A percentile compares a stretch with the other conserved stretches of the same genome.
phyloP scores from a whole-genome alignment of 2,113 vertebrate species.

The Macquaria australasica region DNA sequence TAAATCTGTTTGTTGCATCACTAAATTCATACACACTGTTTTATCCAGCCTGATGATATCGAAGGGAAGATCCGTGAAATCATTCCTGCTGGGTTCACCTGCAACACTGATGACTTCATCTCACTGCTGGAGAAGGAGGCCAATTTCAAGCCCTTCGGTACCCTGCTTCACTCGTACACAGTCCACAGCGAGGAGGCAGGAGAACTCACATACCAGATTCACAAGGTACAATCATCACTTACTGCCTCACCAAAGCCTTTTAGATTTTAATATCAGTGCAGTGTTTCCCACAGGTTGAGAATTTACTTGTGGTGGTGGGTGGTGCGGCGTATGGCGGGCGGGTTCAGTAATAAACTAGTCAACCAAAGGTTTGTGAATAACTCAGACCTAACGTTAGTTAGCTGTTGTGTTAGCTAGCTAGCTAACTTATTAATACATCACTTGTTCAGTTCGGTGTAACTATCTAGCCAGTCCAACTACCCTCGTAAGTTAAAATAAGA shows the following conservation, averaged over 20 bases:
- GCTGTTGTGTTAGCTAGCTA: too few species aligned
- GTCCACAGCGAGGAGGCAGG: slow-evolving; percentile 93
- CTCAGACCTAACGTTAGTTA: too few species aligned
- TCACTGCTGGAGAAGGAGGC: slow-evolving; percentile 95
- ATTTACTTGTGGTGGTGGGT: too few species aligned
- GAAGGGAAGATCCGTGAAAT: slow-evolving; percentile 96
- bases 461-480: too few species aligned
- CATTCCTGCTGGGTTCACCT: slow-evolving; percentile 93
- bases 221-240: slow-evolving; percentile 87
- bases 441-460: too few species aligned
- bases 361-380: too few species aligned
- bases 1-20: background rate
- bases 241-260: background rate
- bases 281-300: too few species aligned
- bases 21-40: slow-evolving; percentile 9
- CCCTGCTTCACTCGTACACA: slow-evolving; percentile 91
- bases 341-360: too few species aligned
- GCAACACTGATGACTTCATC: slow-evolving; percentile 94
- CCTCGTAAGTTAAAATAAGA: too few species aligned
- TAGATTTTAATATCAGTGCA: background rate
- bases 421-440: too few species aligned
- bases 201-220: slow-evolving; percentile 93
- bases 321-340: too few species aligned
- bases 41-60: slow-evolving; percentile 91
- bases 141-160: slow-evolving; percentile 96